Percentiles rank a stretch among this genome's conserved stretches.
These are phyloP conservation scores for Dendropsophus ebraccatus DNA, from an alignment of 2,113 vertebrate genomes.

Conservation along the genomic window DNA sequence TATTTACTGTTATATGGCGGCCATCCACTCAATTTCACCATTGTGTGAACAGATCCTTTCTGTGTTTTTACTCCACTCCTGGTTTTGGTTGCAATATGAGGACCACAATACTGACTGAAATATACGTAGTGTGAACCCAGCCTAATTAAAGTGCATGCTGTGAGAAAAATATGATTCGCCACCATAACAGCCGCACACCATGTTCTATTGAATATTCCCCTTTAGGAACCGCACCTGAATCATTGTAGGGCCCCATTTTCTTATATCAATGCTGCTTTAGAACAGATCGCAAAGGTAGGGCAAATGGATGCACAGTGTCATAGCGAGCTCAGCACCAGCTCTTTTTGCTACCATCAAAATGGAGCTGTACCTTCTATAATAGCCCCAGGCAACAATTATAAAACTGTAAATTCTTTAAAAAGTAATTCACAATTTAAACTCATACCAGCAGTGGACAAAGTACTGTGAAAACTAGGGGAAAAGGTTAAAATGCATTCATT, in stretches of 20 bases:
- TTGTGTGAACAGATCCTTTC: too few relatives aligned
- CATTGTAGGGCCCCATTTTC: slow-evolving; percentile 42
- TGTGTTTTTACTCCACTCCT: too few relatives aligned
- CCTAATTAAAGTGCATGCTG: slow-evolving; percentile 30
- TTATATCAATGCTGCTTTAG: slow-evolving; percentile 44
- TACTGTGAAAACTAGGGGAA: slow-evolving; percentile 21
- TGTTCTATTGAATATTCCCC: slow-evolving; percentile 25
- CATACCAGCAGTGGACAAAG: background rate
- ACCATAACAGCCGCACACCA: slow-evolving; percentile 12
- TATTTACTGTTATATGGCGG: too few relatives aligned
- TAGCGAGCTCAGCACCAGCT: slow-evolving; percentile 22
- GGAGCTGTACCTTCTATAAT: slow-evolving; percentile 1
- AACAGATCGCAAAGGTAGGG: slow-evolving; percentile 15
- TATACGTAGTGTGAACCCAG: too few relatives aligned
- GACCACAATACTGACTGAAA: too few relatives aligned
- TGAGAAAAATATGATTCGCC: slow-evolving; percentile 27
- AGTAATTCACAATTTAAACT: slow-evolving; percentile 23
- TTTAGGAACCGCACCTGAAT: slow-evolving; percentile 32
- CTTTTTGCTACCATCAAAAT: slow-evolving; percentile 20
- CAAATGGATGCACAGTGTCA: slow-evolving; percentile 42
- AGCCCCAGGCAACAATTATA: slow-evolving; percentile 40
- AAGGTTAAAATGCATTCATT: background rate
- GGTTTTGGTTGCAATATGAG: too few relatives aligned
- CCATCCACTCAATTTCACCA: too few relatives aligned
- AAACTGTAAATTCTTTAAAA: slow-evolving; percentile 43